Evolutionary conservation across 2,888 invertebrate genomes (phyloP), one percentile per base, ranked within the genome.

Genomic region (Melanargia galathea): DNA sequence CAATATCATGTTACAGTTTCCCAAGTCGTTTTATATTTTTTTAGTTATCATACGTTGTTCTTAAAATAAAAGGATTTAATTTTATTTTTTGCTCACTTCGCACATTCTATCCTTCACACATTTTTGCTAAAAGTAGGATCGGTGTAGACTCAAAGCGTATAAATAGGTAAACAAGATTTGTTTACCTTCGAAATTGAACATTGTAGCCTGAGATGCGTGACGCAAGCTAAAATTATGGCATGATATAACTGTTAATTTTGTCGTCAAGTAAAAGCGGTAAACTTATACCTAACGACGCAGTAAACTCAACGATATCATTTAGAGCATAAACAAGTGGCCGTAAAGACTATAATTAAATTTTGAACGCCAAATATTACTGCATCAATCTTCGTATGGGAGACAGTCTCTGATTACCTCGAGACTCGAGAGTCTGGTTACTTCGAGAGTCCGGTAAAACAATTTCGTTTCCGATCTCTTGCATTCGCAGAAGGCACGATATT

Each of bases 301-400:
- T 67, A 60, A 60, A 46, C 64, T 54, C 54, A 62, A 67, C 57
- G 60, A 64, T 57, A 63, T 63, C 58, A 61, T 63, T 63, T 55
- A 43, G 40, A 62, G 52, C 60, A 40, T 64, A 60, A 60, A 64
- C 60, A 67, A 64, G 60, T 62, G 45, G 24, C 57, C 67, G 62
- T 64, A 55, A 66, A 67, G 56, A 26, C 62, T 64, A 54, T 64
- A 64, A 67, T 67, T 67, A 60, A 56, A 54, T 49, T 62, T 62
- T 48, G 52, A 48, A 57, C 62, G 48, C 57, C 64, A 46, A 67
- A 60, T 60, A 62, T 66, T 57, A 64, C 48, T 60, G 57, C 46
- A 45, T 62, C 56, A 54, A 60, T 60, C 51, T 48, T 43, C 54
- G 16, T 43, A 33, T 33, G 33, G 33, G 49, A 57, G 11, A 54